Evolutionary conservation across 92 coral and sea anemone genomes (phyloP).

Genomic region (Paramuricea clavata): DNA sequence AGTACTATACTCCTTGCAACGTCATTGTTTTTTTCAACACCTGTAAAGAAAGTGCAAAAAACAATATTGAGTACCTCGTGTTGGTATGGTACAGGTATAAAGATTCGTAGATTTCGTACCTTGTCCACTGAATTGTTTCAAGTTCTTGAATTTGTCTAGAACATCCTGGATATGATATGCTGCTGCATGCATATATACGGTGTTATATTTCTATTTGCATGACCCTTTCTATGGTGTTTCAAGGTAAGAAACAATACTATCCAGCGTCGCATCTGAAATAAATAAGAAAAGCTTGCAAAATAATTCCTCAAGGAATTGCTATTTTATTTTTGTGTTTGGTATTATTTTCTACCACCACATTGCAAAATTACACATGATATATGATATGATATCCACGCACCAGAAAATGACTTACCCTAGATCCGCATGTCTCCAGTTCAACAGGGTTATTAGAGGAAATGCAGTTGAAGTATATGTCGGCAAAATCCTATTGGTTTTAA

Average conservation of each 20-base stretch:
- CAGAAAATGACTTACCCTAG: slow-evolving; percentile 18
- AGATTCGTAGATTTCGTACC: too few relatives aligned
- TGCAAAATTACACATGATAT: too few relatives aligned
- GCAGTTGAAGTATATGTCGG: slow-evolving; percentile 64
- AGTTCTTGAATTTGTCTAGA: slow-evolving; percentile 58
- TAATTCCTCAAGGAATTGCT: background rate
- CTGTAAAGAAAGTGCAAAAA: slow-evolving; percentile 9
- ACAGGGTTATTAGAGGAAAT: slow-evolving; percentile 60
- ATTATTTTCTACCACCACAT: background rate
- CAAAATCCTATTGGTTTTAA: slow-evolving; percentile 62
- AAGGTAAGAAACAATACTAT: slow-evolving; percentile 67
- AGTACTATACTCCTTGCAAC: slow-evolving; percentile 47
- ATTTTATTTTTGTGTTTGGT: background rate
- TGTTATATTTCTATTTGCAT: slow-evolving; percentile 67
- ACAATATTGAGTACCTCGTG: background rate
- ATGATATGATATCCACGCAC: background rate
- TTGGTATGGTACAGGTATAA: background rate
- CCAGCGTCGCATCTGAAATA: slow-evolving; percentile 68
- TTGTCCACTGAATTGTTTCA: slow-evolving; percentile 82
- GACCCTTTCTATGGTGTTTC: slow-evolving; percentile 67
- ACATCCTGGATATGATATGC: slow-evolving; percentile 74
- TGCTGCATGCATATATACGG: slow-evolving; percentile 79
- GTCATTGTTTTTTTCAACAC: slow-evolving; percentile 59
- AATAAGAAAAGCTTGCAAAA: slow-evolving; percentile 14
- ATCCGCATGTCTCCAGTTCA: slow-evolving; percentile 50